Percentiles rank a stretch among this genome's conserved stretches.
Evolutionary conservation across 37 sponge, comb jelly and placozoan species (phyloP).

Genomic region (Halisarca cf. caerulea): DNA sequence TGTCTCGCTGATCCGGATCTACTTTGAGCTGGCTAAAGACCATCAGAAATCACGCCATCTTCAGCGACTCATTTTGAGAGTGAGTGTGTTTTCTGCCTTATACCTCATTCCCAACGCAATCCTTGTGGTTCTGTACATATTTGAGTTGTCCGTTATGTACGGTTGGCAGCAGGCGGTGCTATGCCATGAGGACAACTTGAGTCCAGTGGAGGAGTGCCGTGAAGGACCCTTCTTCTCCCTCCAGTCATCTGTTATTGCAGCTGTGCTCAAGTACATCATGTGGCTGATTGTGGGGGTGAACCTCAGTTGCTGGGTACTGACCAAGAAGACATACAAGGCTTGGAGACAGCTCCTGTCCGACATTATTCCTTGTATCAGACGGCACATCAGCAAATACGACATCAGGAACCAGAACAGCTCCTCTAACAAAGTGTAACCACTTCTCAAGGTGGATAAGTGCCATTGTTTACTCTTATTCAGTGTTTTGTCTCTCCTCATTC

Average conservation of each 20-base stretch:
- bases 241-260: slow-evolving; percentile 39
- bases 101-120: slow-evolving; percentile 81
- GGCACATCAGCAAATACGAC: not conserved
- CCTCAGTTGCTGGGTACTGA: slow-evolving; percentile 74
- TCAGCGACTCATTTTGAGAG: slow-evolving; percentile 77
- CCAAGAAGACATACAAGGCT: slow-evolving; percentile 70
- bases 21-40: slow-evolving; percentile 51
- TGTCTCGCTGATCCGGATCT: slow-evolving; percentile 69
- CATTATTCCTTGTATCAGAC: not conserved
- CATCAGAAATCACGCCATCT: slow-evolving; percentile 59
- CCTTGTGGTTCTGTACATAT: slow-evolving; percentile 55
- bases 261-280: slow-evolving; percentile 67
- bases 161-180: slow-evolving; percentile 53
- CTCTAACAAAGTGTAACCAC: not conserved
- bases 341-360: slow-evolving; percentile 76
- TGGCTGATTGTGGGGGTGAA: slow-evolving; percentile 60
- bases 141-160: slow-evolving; percentile 48
- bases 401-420: not conserved
- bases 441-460: too few species aligned
- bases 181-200: not conserved
- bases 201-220: not conserved
- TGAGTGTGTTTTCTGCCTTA: slow-evolving; percentile 77
- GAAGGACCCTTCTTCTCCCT: not conserved
- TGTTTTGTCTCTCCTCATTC: too few species aligned
- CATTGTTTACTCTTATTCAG: too few species aligned